Evolutionary conservation across 2,113 vertebrate genomes (phyloP).

Genomic region (Geococcyx californianus): DNA sequence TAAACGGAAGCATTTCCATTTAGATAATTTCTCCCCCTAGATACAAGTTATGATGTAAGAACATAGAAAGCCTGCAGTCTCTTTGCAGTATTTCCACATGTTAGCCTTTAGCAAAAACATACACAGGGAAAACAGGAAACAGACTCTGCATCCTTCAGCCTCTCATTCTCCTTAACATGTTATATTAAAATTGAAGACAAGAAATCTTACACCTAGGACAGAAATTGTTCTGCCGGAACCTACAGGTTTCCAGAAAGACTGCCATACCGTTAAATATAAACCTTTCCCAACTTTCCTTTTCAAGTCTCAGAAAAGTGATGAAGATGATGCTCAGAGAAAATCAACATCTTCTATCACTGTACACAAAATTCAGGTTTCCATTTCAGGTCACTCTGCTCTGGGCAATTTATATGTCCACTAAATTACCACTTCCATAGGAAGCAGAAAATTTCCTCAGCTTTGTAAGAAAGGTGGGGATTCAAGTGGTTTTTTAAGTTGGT

Average conservation of each 20-base stretch:
- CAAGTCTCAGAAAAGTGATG: neutral
- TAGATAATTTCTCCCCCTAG: neutral
- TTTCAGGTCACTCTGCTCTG: neutral
- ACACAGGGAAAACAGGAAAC: neutral
- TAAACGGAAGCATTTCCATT: neutral
- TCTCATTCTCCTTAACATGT: neutral
- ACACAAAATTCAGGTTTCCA: neutral
- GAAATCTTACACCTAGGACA: neutral
- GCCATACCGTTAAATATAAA: neutral
- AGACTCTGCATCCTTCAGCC: neutral
- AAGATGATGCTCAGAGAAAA: neutral
- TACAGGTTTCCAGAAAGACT: neutral
- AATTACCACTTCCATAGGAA: neutral
- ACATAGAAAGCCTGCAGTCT: neutral
- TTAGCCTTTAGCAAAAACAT: neutral
- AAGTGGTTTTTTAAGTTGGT: neutral
- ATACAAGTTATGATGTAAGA: neutral
- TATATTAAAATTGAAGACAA: neutral
- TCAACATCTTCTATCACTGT: neutral
- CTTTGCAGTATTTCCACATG: neutral
- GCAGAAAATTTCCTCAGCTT: neutral
- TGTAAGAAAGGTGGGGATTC: neutral
- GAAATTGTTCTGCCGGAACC: neutral
- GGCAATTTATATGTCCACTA: neutral
- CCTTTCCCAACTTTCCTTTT: neutral